These are phyloP conservation scores for Hemiprocne comata DNA, from an alignment of 2,113 vertebrate genomes.

Conservation along the genomic window DNA sequence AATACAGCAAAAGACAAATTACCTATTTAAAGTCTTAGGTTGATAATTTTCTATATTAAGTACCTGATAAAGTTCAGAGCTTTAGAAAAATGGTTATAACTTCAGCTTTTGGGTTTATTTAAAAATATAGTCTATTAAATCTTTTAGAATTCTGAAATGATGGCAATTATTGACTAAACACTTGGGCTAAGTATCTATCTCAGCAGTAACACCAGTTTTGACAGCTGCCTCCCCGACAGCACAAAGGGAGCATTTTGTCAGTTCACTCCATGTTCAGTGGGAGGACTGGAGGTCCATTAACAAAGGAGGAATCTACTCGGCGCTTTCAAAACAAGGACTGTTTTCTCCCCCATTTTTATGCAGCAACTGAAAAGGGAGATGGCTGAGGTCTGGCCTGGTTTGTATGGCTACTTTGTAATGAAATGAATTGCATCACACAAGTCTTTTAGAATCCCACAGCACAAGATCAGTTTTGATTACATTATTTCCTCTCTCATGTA, in stretches of 20 bases:
- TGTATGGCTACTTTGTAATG: neutral
- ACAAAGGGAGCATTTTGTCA: slow-evolving; percentile 39
- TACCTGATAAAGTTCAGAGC: neutral
- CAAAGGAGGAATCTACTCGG: neutral
- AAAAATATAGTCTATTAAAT: neutral
- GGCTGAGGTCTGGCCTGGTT: neutral
- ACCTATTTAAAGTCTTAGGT: neutral
- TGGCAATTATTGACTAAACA: neutral
- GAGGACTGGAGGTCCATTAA: slow-evolving; percentile 8
- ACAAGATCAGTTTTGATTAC: neutral
- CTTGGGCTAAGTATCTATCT: neutral
- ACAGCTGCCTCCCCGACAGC: slow-evolving; percentile 10
- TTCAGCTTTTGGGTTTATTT: neutral
- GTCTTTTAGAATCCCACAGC: neutral
- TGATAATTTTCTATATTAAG: neutral
- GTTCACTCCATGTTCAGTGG: neutral
- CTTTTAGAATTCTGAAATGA: neutral
- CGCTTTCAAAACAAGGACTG: neutral
- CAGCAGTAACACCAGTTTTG: neutral
- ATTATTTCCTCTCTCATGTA: neutral
- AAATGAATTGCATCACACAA: neutral
- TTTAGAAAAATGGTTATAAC: neutral
- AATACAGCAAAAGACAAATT: neutral
- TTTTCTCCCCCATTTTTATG: neutral
- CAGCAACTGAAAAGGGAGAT: neutral